Conservation (phyloP, 2,888 invertebrate genomes). For the Erebia palarica region DNA sequence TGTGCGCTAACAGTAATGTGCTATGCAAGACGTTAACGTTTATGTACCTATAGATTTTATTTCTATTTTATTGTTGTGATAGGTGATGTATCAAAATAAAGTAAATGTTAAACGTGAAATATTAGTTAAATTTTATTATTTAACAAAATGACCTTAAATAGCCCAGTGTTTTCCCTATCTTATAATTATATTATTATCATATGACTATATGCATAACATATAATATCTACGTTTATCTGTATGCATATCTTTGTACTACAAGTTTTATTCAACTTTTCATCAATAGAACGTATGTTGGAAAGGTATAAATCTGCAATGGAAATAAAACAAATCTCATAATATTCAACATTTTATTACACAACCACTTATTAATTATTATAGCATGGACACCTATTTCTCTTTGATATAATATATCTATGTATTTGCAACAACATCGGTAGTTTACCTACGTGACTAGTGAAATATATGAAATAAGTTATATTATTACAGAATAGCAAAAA, state of each 20-base stretch:
- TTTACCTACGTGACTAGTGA: constrained; percentile 8
- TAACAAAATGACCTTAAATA: not conserved
- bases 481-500: not conserved
- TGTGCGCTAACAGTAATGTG: not conserved
- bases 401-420: constrained; percentile 13
- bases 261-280: too few relatives aligned
- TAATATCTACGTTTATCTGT: too few relatives aligned
- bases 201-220: too few relatives aligned
- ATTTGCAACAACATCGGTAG: constrained; percentile 21
- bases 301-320: too few relatives aligned
- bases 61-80: constrained; percentile 31
- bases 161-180: not conserved
- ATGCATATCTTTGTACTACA: too few relatives aligned
- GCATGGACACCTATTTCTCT: constrained; percentile 22
- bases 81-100: not conserved
- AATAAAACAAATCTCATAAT: constrained; percentile 25
- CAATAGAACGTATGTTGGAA: too few relatives aligned
- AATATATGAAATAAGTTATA: constrained; percentile 8
- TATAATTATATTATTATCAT: too few relatives aligned
- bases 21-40: constrained; percentile 5
- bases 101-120: not conserved
- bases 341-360: constrained; percentile 36
- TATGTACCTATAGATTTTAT: not conserved
- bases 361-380: constrained; percentile 23
- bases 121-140: not conserved